These are phyloP conservation scores for Pangasius djambal DNA, from an alignment of 2,797 vertebrate genomes.

Conservation along the genomic window DNA sequence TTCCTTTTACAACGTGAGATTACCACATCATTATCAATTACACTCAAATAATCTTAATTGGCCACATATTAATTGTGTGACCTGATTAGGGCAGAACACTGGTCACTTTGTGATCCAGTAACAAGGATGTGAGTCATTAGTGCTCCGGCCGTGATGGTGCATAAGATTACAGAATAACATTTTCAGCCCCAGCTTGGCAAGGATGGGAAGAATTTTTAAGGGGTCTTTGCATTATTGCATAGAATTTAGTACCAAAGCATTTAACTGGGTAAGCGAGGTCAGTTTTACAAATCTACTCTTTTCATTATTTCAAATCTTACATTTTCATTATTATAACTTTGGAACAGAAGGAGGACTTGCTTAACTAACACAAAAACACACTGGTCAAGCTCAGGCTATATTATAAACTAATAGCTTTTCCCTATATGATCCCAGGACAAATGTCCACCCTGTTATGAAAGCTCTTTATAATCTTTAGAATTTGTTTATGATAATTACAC, in stretches of 20 bases:
- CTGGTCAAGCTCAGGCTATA: background rate
- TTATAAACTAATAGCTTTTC: background rate
- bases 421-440: background rate
- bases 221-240: background rate
- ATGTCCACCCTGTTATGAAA: background rate
- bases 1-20: conserved; percentile 43
- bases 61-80: conserved; percentile 54
- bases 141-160: conserved; percentile 53
- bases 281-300: background rate
- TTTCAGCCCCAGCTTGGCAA: background rate
- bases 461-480: background rate
- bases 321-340: background rate
- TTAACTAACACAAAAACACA: background rate
- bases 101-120: conserved; percentile 31
- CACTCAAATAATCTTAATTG: conserved; percentile 49
- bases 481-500: background rate
- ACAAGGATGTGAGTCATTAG: conserved; percentile 42
- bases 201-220: background rate
- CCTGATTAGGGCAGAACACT: conserved; percentile 50
- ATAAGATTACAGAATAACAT: conserved; percentile 38
- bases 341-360: background rate
- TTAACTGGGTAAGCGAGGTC: background rate
- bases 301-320: background rate
- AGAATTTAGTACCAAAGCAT: background rate
- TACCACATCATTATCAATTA: conserved; percentile 46